Conservation (phyloP, 2,888 invertebrate species). For the Xylota sylvarum region DNA sequence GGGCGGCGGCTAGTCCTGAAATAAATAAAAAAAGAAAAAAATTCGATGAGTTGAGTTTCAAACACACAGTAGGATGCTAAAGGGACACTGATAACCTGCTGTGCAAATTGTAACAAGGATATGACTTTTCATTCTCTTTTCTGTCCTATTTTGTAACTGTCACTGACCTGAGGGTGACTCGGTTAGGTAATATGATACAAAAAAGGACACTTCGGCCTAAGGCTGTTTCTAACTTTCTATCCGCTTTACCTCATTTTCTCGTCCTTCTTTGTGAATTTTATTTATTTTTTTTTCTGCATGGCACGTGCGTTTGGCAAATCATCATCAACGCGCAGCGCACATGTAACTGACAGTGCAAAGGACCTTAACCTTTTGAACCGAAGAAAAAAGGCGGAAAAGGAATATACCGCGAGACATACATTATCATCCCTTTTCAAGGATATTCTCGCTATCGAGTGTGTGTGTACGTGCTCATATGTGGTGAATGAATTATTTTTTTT, state of each 20-base stretch:
- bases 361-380: constrained; percentile 73
- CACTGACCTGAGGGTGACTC: constrained; percentile 71
- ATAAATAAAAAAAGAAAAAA: constrained; percentile 63
- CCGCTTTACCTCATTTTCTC: constrained; percentile 1
- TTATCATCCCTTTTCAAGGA: constrained; percentile 68
- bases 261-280: constrained; percentile 17
- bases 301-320: constrained; percentile 63
- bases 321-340: constrained; percentile 26
- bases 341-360: constrained; percentile 64
- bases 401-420: constrained; percentile 45
- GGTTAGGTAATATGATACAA: constrained; percentile 59
- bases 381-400: constrained; percentile 50
- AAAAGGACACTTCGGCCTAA: constrained; percentile 46
- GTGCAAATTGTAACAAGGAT: constrained; percentile 75
- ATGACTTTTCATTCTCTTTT: constrained; percentile 42
- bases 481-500: constrained; percentile 24
- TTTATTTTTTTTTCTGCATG: constrained; percentile 19
- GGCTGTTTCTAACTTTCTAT: constrained; percentile 49
- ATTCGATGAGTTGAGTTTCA: constrained; percentile 49
- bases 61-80: constrained; percentile 53
- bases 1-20: constrained; percentile 84
- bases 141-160: constrained; percentile 44
- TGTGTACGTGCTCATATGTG: constrained; percentile 59
- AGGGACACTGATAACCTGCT: constrained; percentile 65
- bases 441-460: constrained; percentile 31